Conservation (phyloP, 2,888 invertebrate species). For the Cantharis flavilabris region DNA sequence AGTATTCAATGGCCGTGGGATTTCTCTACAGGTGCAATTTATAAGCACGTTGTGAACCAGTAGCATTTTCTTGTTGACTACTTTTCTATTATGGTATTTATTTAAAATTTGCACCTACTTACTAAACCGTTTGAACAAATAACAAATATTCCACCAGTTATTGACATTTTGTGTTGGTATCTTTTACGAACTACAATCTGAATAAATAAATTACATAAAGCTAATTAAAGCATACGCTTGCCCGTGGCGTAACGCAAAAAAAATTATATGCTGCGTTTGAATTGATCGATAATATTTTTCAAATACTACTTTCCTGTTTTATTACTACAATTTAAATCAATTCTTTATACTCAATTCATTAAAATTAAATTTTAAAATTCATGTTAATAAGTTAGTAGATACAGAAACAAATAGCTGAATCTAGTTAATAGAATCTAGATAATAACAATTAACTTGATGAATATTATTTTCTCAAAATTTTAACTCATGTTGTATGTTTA, state of each 20-base stretch:
- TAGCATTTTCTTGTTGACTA: conserved; percentile 11
- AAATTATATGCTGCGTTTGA: background rate
- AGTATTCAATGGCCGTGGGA: conserved; percentile 14
- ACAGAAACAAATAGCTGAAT: no score
- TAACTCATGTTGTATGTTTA: no score
- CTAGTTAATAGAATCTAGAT: no score
- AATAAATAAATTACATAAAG: background rate
- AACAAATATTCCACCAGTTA: background rate
- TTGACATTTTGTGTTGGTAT: background rate
- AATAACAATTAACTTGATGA: no score
- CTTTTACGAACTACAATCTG: background rate
- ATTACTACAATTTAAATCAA: no score
- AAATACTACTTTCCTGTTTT: background rate
- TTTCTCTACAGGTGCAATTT: conserved; percentile 26
- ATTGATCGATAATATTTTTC: background rate
- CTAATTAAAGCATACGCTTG: background rate
- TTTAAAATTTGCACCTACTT: conserved; percentile 9
- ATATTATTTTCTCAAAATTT: no score
- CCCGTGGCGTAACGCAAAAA: background rate
- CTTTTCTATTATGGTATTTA: conserved; percentile 3
- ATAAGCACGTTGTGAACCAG: conserved; percentile 14
- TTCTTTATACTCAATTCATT: no score
- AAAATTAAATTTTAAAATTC: no score
- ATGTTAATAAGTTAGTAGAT: no score
- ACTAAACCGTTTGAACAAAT: background rate